Conservation (phyloP, 2,797 vertebrate genomes). For the Pseudomugil gertrudae region DNA sequence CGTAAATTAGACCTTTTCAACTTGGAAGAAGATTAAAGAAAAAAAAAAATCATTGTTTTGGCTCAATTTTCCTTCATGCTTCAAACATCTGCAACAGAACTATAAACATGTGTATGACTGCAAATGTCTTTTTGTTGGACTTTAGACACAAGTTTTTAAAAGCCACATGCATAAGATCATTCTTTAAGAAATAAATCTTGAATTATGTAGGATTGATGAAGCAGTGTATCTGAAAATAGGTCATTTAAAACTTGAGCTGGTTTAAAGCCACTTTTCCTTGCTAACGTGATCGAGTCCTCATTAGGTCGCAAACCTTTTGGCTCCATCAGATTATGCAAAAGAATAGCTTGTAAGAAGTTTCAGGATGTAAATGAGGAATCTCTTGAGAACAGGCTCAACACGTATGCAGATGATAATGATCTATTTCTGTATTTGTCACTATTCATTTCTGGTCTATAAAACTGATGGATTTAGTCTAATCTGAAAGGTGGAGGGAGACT, state of each 20-base stretch:
- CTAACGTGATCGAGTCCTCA: neutral
- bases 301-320: neutral
- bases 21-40: too few species aligned
- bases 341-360: neutral
- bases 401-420: neutral
- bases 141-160: neutral
- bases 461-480: neutral
- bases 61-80: neutral
- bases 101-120: too few species aligned
- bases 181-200: neutral
- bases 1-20: neutral
- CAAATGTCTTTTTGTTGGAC: too few species aligned
- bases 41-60: neutral
- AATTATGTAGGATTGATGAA: neutral
- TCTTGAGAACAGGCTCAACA: neutral
- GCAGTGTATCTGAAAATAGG: neutral
- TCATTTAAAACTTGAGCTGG: neutral
- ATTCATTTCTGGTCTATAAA: neutral
- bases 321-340: neutral
- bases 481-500: neutral
- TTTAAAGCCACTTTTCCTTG: neutral
- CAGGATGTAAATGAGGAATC: neutral
- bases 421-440: rapidly evolving
- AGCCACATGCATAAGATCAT: neutral
- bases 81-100: neutral